These are phyloP conservation scores for Scomber japonicus DNA, from an alignment of 2,113 vertebrate species.

Conservation along the genomic window DNA sequence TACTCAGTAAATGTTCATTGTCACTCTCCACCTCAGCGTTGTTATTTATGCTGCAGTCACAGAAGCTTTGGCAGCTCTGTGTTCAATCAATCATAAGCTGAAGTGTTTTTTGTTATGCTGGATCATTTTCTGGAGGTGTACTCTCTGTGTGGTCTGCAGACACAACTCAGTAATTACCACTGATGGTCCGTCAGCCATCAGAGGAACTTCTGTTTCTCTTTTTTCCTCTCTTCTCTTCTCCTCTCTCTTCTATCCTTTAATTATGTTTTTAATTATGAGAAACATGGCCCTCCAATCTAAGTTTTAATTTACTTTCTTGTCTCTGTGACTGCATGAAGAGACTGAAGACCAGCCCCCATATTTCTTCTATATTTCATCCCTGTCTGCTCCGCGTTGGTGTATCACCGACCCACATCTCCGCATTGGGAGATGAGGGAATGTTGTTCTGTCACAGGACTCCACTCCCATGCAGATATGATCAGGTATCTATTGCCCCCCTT, in stretches of 20 bases:
- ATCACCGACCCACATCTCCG: constrained; percentile 25
- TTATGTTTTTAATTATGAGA: background rate
- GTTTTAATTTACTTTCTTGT: background rate
- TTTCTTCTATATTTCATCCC: background rate
- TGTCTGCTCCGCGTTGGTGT: background rate
- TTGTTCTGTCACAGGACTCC: constrained; percentile 43
- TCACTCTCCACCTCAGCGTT: no score
- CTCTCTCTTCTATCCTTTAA: background rate
- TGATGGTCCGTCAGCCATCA: constrained; percentile 11
- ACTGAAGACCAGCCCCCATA: background rate
- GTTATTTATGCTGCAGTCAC: background rate
- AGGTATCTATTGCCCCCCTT: constrained; percentile 17
- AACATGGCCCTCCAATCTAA: no score
- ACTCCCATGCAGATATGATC: constrained; percentile 58
- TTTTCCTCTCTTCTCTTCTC: background rate
- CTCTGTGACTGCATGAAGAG: background rate
- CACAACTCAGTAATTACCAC: constrained; percentile 6
- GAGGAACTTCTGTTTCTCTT: background rate
- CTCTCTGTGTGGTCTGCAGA: constrained; percentile 15
- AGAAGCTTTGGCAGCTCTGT: background rate
- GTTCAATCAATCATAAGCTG: background rate
- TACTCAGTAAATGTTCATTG: no score
- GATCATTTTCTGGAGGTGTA: background rate
- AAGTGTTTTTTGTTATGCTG: background rate
- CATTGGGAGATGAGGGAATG: constrained; percentile 21